phyloP scores from a whole-genome alignment of 2,797 vertebrate genomes.

The Etheostoma nigrum region DNA sequence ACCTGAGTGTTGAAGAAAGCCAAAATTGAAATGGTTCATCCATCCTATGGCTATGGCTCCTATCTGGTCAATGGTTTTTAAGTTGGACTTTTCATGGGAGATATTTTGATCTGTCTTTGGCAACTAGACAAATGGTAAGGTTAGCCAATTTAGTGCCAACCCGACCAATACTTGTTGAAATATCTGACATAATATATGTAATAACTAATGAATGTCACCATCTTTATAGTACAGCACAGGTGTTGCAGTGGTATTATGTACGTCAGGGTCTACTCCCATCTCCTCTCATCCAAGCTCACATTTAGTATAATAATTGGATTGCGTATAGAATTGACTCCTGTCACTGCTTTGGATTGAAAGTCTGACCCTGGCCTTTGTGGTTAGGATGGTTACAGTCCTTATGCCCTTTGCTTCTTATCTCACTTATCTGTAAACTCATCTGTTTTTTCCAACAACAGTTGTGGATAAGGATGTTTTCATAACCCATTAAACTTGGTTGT shows the following conservation, averaged over 20 bases:
- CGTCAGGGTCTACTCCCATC: too few species aligned
- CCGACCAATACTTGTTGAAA: too few species aligned
- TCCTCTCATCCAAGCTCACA: too few species aligned
- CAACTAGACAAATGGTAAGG: too few species aligned
- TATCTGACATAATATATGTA: too few species aligned
- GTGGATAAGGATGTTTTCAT: neutral
- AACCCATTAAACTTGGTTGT: neutral
- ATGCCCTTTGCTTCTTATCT: conserved; percentile 1
- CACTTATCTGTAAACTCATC: neutral
- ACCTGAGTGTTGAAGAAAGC: neutral
- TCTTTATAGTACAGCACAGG: too few species aligned
- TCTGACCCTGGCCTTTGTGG: neutral
- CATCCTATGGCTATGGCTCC: neutral
- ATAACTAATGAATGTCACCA: too few species aligned
- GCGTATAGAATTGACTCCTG: neutral
- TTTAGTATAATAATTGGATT: too few species aligned
- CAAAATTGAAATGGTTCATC: neutral
- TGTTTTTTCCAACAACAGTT: neutral
- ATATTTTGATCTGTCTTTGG: neutral
- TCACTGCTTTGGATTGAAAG: neutral
- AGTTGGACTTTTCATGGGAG: neutral
- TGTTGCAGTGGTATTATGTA: too few species aligned
- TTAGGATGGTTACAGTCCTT: neutral
- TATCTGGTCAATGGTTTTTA: too few species aligned
- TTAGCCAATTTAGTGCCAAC: too few species aligned